Evolutionary conservation across 2,797 vertebrate genomes (phyloP), one percentile per base, ranked within the genome.

Genomic region (Podarcis siculus): DNA sequence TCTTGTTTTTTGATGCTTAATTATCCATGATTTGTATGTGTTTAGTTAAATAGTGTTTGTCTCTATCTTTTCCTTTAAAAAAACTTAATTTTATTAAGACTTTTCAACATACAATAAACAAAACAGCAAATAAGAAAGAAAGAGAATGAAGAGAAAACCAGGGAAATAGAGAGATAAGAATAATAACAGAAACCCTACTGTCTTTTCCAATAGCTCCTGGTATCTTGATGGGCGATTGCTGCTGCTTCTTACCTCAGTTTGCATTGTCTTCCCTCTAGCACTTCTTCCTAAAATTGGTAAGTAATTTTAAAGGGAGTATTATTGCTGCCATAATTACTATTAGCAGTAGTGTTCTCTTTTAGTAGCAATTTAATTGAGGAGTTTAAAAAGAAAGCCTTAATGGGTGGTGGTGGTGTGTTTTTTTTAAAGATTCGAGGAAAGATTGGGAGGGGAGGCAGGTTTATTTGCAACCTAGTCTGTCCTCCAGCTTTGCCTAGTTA

Each of bases 221-320:
- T 99, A 98, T 95, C 97, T 98, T 7, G 96, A 99, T 90, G 98
- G 98, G 83, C 95, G 95, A 42, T 86, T 96, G 85, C 96, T 99
- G 61, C 94, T 99, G 17, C 95, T 99, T 92, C 90, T 99, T 27
- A 93, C 97, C 89, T 97, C 98, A 61, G 80, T 98, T 88, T 97
- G 96, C 91, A 87, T 98, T 87, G 97, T 99, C 89, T 96, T 99
- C 55, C 99, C 99, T 91, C 97, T 99, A 85, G 96, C 99, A 1
- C 96, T 99, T 90, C 96, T 98, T 94, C 97, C 98, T 82, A 98
- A 97, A 97, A 99, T 99, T 85, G 98, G 98, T 99, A 95, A 97
- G 98, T 95, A 90, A 95, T 95, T 95, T 92, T 89, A 94, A 89
- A 94, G 93, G 94, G 78, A 73, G 86, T 23, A 1, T 76, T 88